These are phyloP conservation scores for Fulica atra DNA, from an alignment of 2,113 vertebrate genomes.

Conservation along the genomic window DNA sequence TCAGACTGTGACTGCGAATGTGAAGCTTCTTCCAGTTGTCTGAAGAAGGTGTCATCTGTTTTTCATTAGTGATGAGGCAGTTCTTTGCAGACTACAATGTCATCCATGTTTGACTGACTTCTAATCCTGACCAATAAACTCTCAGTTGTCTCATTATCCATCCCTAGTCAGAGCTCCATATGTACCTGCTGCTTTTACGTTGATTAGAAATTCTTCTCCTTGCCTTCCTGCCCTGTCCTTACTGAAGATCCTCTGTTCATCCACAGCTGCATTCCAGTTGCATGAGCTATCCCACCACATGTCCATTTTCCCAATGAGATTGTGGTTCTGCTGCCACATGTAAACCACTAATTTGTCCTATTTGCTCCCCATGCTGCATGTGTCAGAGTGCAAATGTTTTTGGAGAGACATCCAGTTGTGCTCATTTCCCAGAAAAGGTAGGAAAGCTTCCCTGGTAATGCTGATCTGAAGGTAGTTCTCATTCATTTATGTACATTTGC, in stretches of 20 bases:
- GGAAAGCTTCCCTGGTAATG: background rate
- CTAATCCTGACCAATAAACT: background rate
- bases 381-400: background rate
- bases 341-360: background rate
- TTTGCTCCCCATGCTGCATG: background rate
- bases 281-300: background rate
- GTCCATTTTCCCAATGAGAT: fast-evolving
- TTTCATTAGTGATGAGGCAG: background rate
- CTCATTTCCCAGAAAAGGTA: background rate
- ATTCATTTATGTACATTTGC: background rate
- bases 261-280: background rate
- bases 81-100: background rate
- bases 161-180: background rate
- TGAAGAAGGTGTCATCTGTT: background rate
- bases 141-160: background rate
- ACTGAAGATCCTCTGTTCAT: background rate
- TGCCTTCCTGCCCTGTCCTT: background rate
- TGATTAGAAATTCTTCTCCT: background rate
- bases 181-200: background rate
- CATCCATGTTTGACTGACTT: background rate
- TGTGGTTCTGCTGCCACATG: background rate
- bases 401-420: background rate
- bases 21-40: background rate
- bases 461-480: background rate
- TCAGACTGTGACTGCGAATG: background rate